Evolutionary conservation across 2,888 invertebrate species (phyloP).

Genomic region (Sphecodes monilicornis): DNA sequence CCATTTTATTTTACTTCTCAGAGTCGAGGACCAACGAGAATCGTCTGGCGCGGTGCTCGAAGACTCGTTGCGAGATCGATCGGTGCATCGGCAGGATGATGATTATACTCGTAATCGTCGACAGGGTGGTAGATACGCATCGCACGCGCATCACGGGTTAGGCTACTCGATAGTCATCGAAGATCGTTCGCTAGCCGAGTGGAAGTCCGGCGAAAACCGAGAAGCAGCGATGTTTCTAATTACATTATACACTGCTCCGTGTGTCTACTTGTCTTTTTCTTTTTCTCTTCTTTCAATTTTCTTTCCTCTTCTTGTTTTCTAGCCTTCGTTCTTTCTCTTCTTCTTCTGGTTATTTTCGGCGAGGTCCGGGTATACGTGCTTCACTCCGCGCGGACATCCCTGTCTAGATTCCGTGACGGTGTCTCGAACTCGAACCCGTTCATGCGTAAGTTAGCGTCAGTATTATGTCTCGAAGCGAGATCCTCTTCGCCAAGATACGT

Average conservation of each 20-base stretch:
- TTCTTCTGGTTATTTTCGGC: constrained; percentile 28
- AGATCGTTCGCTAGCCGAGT: constrained; percentile 48
- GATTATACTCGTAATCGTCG: neutral
- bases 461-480: constrained; percentile 42
- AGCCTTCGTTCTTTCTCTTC: neutral
- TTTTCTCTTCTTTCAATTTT: neutral
- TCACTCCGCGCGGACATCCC: constrained; percentile 23
- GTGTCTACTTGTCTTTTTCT: constrained; percentile 11
- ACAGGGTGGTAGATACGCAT: constrained; percentile 13
- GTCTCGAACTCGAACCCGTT: neutral
- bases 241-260: constrained; percentile 16
- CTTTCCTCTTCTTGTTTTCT: neutral
- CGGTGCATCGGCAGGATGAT: neutral
- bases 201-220: constrained; percentile 33
- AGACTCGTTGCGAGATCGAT: neutral
- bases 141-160: constrained; percentile 1
- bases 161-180: constrained; percentile 38
- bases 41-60: constrained; percentile 9
- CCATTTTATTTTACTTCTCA: neutral
- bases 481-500: constrained; percentile 14
- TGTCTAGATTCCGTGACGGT: constrained; percentile 14
- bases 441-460: constrained; percentile 36
- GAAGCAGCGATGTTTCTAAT: constrained; percentile 37
- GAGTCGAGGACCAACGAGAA: constrained; percentile 18
- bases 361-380: constrained; percentile 48